Evolutionary conservation across 2,888 invertebrate species (phyloP).

Genomic region (Ditula angustiorana): DNA sequence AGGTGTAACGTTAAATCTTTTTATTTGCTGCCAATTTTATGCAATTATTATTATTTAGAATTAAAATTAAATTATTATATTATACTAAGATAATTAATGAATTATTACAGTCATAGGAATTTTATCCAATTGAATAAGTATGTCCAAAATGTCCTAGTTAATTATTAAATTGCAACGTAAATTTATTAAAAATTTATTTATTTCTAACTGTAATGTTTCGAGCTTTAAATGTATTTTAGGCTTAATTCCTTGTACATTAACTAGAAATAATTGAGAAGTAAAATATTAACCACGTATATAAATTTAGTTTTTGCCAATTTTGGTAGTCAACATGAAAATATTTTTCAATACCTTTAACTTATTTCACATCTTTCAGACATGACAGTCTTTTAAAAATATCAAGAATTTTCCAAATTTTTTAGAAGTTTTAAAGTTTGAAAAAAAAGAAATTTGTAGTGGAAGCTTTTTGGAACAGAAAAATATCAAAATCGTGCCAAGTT

Average conservation of each 20-base stretch:
- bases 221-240: constrained; percentile 38
- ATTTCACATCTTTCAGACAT: background rate
- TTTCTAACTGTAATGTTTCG: constrained; percentile 22
- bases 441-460: constrained; percentile 7
- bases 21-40: constrained; percentile 31
- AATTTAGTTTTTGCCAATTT: background rate
- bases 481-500: constrained; percentile 67
- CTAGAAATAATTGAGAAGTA: background rate
- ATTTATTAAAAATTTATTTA: background rate
- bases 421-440: constrained; percentile 40
- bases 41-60: background rate
- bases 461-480: constrained; percentile 41
- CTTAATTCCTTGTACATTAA: background rate
- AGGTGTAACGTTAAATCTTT: background rate
- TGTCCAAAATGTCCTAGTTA: constrained; percentile 2
- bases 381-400: background rate
- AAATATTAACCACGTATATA: background rate
- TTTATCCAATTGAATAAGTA: constrained; percentile 14
- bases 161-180: constrained; percentile 5
- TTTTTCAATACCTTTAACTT: background rate
- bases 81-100: background rate
- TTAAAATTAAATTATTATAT: background rate
- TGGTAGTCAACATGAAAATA: background rate
- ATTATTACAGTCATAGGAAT: constrained; percentile 13
- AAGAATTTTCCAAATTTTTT: constrained; percentile 10